Evolutionary conservation across 2,113 vertebrate species (phyloP), one percentile per base, ranked within the genome.

Genomic region (Dissostichus mawsoni): DNA sequence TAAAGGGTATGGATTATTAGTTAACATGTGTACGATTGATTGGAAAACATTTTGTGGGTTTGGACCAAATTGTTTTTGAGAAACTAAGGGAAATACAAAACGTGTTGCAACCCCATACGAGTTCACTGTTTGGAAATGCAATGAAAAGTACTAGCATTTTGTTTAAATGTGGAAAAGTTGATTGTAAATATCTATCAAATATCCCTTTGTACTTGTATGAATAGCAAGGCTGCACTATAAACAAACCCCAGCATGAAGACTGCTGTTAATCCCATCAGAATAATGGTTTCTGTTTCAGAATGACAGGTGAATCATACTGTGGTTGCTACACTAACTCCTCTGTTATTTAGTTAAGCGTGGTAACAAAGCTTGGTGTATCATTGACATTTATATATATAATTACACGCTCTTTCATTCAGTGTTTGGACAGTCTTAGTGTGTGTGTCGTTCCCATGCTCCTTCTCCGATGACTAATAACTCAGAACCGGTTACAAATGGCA

Each of bases 331-430:
- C 5, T 61, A 53, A 36, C 41, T 4, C 23, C 48, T 25, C 2
- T 29, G 29, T 29, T 29, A 4, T 29, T 10, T 41, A 58, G 61
- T 18, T 11, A 2, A 44, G 57, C 57, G 56, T 8, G 8, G 68
- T 3, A 12, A 36, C 74, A 48, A 64, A 53, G 33, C 59, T 10
- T 1, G 5, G 41, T 20, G 36, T 63, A 62, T 78, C 17, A 70
- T 81, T 81, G 67, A 62, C 70, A 14, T 69, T 48, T 74, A 65
- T 56, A 36, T n/a, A n/a, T 69, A 2, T 69, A 57, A 74, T 73
- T 65, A 18, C 44, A 45, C 9, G 76, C 12, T 25, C 1, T 52
- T 76, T 56, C 62, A 48, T 16, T 12, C n/a, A 10, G 16, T 53
- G 63, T 23, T 18, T 68, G 64, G 67, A 65, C 73, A 56, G 71